These are phyloP conservation scores for Sinocyclocheilus anophthalmus DNA, from an alignment of 2,113 vertebrate genomes.

Conservation along the genomic window DNA sequence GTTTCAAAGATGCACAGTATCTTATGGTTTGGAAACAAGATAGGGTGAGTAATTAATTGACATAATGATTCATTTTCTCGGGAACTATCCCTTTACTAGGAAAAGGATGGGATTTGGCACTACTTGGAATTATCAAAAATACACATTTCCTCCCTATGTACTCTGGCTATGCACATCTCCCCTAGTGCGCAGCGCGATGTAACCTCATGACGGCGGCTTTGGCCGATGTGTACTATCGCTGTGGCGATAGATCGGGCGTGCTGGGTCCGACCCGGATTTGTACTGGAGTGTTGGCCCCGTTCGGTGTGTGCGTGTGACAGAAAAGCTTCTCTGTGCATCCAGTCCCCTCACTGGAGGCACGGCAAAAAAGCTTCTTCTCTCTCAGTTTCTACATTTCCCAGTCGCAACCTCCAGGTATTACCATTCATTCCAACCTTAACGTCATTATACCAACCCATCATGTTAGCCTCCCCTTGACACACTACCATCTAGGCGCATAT, in stretches of 20 bases:
- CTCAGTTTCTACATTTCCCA: conserved; percentile 40
- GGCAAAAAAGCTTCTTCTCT: conserved; percentile 40
- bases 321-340: conserved; percentile 41
- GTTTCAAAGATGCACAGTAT: no score
- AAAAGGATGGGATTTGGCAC: background rate
- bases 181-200: background rate
- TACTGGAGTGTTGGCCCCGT: conserved; percentile 45
- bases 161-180: background rate
- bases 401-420: conserved; percentile 46
- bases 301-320: conserved; percentile 43
- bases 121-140: background rate
- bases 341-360: conserved; percentile 54
- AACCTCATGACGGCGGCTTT: background rate
- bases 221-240: no score
- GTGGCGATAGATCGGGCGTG: conserved; percentile 6
- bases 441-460: conserved; percentile 41
- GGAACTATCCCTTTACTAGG: background rate
- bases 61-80: no score
- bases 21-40: no score
- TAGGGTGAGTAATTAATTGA: no score
- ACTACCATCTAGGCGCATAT: conserved; percentile 29
- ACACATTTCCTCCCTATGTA: background rate
- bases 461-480: conserved; percentile 50
- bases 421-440: conserved; percentile 51
- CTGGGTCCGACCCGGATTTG: conserved; percentile 36